phyloP scores from a whole-genome alignment of 2,888 invertebrate species.

The Heliconius aoede region DNA sequence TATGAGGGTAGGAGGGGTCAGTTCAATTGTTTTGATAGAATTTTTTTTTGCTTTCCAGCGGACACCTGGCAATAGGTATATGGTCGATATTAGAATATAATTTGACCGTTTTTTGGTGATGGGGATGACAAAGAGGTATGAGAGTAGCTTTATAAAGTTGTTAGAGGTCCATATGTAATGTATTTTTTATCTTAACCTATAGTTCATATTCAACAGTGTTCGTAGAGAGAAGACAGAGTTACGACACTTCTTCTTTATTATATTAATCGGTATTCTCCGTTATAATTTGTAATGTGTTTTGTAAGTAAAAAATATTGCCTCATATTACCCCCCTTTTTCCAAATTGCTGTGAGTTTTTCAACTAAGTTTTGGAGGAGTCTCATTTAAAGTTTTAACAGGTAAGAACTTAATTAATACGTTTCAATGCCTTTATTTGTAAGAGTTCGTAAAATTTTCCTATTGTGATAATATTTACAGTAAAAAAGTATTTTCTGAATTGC shows the following conservation, averaged over 20 bases:
- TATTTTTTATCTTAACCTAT: not conserved
- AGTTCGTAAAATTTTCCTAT: not conserved
- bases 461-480: not conserved
- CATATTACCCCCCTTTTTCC: not conserved
- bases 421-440: not conserved
- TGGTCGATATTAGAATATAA: conserved; percentile 57
- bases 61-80: conserved; percentile 63
- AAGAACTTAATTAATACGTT: conserved; percentile 13
- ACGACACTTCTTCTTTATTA: not conserved
- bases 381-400: conserved; percentile 22
- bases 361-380: conserved; percentile 7
- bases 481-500: not conserved
- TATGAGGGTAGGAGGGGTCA: conserved; percentile 58
- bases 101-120: conserved; percentile 34
- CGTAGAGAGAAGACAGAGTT: not conserved
- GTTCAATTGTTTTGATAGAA: conserved; percentile 55
- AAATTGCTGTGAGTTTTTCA: not conserved
- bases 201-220: not conserved
- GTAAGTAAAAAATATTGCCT: not conserved
- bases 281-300: not conserved
- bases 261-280: not conserved
- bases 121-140: conserved; percentile 5
- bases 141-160: conserved; percentile 1
- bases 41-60: conserved; percentile 58
- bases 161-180: not conserved